Base-by-base conservation (phyloP, 2,797 vertebrate genomes). In the Paedocypris micromegethes region DNA sequence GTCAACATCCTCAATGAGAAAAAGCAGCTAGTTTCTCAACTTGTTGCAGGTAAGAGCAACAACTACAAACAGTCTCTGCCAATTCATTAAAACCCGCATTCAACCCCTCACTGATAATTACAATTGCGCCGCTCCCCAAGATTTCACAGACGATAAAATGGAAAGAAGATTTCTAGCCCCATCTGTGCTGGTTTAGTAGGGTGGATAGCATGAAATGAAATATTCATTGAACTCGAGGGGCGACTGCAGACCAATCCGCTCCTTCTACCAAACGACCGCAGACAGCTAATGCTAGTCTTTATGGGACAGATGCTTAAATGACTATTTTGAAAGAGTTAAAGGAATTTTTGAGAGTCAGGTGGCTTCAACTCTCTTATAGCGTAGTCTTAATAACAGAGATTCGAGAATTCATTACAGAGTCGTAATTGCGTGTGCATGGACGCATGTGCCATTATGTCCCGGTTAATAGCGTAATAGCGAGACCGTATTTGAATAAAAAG, bases 1-100 rank as follows among this genome's bases (percentile, higher is more conserved):
- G 88, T 99, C 82, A 99, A 98, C 79, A 91, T 98, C 80, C 88
- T 97, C 81, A 93, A 94, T 70, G 90, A 88, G 80, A 91, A 98
- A 86, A 93, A 92, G 70, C 91, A 95, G 84, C 90, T 93, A 80
- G 91, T 97, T 80, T 97, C 94, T 39, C 95, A 93, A 80, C 91
- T 99, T 5, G 83, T 96, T 52, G 93, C 95, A 92, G 96, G 97
- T 98, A 85, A 88, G 90, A 72, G 46, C 72, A 23, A 8, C 9
- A 6, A 45, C 9, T 62, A 23, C 23, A 51, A 6, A 58, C 43
- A n/a, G 23, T 46, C 50, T 48, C 44, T 4, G 4, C 40, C 46
- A 49, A 5, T n/a, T 49, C 40, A 41, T 3, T 42, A 42, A 57
- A 55, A 43, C 45, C 8, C 51, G 43, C n/a, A 44, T 44, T 52